phyloP scores from a whole-genome alignment of 1,140 invertebrate species.

The Eubasilissa regina region DNA sequence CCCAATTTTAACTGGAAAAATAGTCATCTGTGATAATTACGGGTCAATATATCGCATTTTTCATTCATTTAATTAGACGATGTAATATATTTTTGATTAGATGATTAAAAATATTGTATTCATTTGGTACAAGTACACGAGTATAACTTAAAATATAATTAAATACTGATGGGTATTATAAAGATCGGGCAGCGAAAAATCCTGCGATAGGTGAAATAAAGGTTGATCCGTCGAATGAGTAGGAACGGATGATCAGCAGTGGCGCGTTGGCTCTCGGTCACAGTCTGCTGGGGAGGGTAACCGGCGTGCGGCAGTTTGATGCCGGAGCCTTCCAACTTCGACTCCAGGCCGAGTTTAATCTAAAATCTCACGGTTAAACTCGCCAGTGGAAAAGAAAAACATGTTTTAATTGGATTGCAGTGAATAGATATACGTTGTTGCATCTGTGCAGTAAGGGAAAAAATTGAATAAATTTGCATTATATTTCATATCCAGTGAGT shows the following conservation, averaged over 20 bases:
- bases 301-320: slow-evolving; percentile 23
- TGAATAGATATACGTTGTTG: slow-evolving; percentile 51
- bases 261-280: slow-evolving; percentile 39
- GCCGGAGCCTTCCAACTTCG: neutral
- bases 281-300: slow-evolving; percentile 40
- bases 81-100: too few relatives aligned
- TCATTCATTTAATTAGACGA: too few relatives aligned
- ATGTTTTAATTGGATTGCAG: slow-evolving; percentile 48
- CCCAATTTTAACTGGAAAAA: neutral
- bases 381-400: slow-evolving; percentile 44
- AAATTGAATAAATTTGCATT: slow-evolving; percentile 61
- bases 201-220: too few relatives aligned
- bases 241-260: neutral
- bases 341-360: slow-evolving; percentile 27
- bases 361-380: slow-evolving; percentile 43
- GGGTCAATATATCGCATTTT: too few relatives aligned
- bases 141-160: too few relatives aligned
- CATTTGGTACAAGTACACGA: too few relatives aligned
- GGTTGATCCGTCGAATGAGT: neutral
- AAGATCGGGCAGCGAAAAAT: too few relatives aligned
- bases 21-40: too few relatives aligned
- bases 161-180: too few relatives aligned
- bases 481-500: slow-evolving; percentile 61
- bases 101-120: too few relatives aligned
- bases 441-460: slow-evolving; percentile 54